Conservation (phyloP, 2,113 vertebrate species). For the Ictalurus punctatus region DNA sequence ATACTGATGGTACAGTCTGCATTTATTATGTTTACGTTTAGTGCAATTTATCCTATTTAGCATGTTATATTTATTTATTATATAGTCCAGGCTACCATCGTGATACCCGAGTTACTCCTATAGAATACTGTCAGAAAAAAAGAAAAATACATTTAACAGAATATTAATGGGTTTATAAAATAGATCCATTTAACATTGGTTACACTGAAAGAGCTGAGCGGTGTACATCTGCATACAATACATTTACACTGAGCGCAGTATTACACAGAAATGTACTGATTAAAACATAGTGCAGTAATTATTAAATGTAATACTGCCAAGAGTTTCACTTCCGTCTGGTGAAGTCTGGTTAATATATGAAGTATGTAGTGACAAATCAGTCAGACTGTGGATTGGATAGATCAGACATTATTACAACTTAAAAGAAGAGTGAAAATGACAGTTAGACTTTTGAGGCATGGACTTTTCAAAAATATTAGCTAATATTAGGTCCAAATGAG, state of each 20-base stretch:
- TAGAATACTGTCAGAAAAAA: slow-evolving; percentile 42
- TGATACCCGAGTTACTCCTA: not conserved
- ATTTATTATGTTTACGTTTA: not conserved
- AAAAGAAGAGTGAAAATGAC: slow-evolving; percentile 28
- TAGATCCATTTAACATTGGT: not conserved
- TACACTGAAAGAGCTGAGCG: not conserved
- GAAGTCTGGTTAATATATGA: slow-evolving; percentile 20
- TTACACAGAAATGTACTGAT: slow-evolving; percentile 17
- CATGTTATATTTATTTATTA: not conserved
- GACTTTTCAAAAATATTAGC: slow-evolving; percentile 4
- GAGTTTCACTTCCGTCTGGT: slow-evolving; percentile 24
- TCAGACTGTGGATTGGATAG: slow-evolving; percentile 37
- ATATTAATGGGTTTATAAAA: not conserved
- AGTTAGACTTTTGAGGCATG: not conserved
- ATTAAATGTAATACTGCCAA: slow-evolving; percentile 36
- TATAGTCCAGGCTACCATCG: not conserved
- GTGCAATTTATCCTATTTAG: not conserved
- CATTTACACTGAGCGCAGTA: not conserved
- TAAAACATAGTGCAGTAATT: slow-evolving; percentile 14
- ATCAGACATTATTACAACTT: slow-evolving; percentile 42
- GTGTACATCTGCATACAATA: slow-evolving; percentile 7
- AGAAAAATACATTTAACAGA: not conserved
- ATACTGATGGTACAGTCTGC: slow-evolving; percentile 29
- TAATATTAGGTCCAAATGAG: not conserved
- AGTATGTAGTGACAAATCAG: slow-evolving; percentile 23